Conservation (phyloP, 1,140 invertebrate species). For the Plutomurus gul region DNA sequence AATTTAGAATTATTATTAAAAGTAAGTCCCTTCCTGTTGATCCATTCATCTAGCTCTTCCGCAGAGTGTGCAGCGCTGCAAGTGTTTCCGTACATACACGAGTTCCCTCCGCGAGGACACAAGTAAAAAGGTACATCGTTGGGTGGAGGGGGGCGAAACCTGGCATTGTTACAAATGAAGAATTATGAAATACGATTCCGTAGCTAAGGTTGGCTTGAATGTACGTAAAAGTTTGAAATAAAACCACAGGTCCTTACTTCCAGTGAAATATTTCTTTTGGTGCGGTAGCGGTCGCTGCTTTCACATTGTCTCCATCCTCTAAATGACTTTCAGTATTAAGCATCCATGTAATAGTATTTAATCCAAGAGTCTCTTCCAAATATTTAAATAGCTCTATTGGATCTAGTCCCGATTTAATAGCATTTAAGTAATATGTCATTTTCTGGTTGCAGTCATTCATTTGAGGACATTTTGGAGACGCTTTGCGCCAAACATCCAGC, state of each 20-base stretch:
- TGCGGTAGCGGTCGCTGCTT: too few species aligned
- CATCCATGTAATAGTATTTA: conserved; percentile 15
- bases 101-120: conserved; percentile 29
- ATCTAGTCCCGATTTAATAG: background rate
- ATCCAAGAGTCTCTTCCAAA: conserved; percentile 39
- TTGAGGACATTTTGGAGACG: conserved; percentile 6
- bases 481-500: conserved; percentile 36
- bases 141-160: conserved; percentile 40
- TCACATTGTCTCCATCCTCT: background rate
- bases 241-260: conserved; percentile 29
- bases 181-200: too few species aligned
- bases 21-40: background rate
- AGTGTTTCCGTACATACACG: conserved; percentile 39
- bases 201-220: too few species aligned
- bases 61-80: conserved; percentile 44
- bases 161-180: too few species aligned
- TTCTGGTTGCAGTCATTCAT: conserved; percentile 36
- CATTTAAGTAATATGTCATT: conserved; percentile 29
- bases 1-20: background rate
- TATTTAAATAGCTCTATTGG: conserved; percentile 29
- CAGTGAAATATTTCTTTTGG: background rate
- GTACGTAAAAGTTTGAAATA: background rate
- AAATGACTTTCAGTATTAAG: background rate
- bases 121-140: conserved; percentile 34
- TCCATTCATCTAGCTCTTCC: conserved; percentile 46